phyloP scores from a whole-genome alignment of 1,140 invertebrate species.

The Parasteatoda tepidariorum region DNA sequence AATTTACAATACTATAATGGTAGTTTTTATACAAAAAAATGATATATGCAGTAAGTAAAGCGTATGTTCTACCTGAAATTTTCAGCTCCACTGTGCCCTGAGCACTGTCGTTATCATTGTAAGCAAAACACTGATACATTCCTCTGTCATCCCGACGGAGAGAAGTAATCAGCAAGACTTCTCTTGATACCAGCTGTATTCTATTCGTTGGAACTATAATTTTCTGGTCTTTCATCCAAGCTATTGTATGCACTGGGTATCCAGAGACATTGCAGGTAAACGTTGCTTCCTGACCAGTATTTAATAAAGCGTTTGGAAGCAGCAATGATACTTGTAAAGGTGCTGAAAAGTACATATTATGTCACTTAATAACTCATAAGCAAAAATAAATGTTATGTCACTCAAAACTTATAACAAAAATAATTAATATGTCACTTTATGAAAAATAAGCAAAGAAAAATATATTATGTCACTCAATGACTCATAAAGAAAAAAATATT shows the following conservation, averaged over 20 bases:
- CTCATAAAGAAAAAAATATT: too few relatives aligned
- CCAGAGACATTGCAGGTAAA: constrained; percentile 57
- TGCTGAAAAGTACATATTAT: too few relatives aligned
- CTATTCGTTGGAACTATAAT: constrained; percentile 68
- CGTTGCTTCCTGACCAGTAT: constrained; percentile 70
- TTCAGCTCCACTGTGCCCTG: constrained; percentile 83
- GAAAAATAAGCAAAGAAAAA: too few relatives aligned
- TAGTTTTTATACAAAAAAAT: too few relatives aligned
- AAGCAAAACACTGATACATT: constrained; percentile 81
- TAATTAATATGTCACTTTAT: too few relatives aligned
- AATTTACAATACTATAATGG: too few relatives aligned
- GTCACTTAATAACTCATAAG: too few relatives aligned
- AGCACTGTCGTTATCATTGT: constrained; percentile 78
- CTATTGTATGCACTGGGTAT: constrained; percentile 43
- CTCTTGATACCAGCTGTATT: not conserved
- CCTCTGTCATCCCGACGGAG: constrained; percentile 74
- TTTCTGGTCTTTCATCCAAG: constrained; percentile 78
- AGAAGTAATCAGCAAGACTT: constrained; percentile 9
- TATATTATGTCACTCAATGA: too few relatives aligned
- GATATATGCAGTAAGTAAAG: too few relatives aligned
- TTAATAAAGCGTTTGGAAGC: constrained; percentile 65
- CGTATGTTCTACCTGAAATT: constrained; percentile 87
- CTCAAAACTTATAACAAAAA: too few relatives aligned
- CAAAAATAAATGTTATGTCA: too few relatives aligned
- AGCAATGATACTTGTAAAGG: constrained; percentile 20